Evolutionary conservation across 1,140 invertebrate genomes (phyloP).

Genomic region (Papilio machaon): DNA sequence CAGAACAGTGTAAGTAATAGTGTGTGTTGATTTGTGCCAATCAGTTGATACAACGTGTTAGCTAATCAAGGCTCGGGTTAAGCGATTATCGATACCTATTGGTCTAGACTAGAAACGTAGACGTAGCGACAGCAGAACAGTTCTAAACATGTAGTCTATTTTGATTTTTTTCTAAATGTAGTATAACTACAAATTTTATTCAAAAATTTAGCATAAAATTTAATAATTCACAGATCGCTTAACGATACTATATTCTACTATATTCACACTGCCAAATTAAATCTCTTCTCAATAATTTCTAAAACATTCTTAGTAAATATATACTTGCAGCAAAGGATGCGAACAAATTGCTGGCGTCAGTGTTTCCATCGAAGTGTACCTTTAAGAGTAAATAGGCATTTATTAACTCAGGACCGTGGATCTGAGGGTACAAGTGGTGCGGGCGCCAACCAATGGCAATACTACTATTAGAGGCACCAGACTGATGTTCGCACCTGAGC

Average conservation of each 20-base stretch:
- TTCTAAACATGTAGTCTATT: constrained; percentile 36
- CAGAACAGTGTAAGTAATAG: constrained; percentile 34
- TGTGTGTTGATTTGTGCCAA: background rate
- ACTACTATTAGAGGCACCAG: too few relatives aligned
- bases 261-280: background rate
- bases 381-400: background rate
- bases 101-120: constrained; percentile 54
- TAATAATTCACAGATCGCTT: too few relatives aligned
- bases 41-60: constrained; percentile 35
- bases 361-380: background rate
- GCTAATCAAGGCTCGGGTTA: constrained; percentile 48
- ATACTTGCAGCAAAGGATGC: background rate
- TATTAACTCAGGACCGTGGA: background rate
- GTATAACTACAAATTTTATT: too few relatives aligned
- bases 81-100: constrained; percentile 59
- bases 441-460: background rate
- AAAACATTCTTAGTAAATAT: too few relatives aligned
- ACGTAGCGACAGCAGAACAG: constrained; percentile 51
- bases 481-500: too few relatives aligned
- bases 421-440: background rate
- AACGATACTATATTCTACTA: too few relatives aligned
- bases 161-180: background rate
- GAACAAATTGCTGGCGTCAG: background rate
- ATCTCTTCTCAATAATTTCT: background rate
- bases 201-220: too few relatives aligned